phyloP scores from a whole-genome alignment of 2,797 vertebrate genomes.

The Aulostomus chinensis region DNA sequence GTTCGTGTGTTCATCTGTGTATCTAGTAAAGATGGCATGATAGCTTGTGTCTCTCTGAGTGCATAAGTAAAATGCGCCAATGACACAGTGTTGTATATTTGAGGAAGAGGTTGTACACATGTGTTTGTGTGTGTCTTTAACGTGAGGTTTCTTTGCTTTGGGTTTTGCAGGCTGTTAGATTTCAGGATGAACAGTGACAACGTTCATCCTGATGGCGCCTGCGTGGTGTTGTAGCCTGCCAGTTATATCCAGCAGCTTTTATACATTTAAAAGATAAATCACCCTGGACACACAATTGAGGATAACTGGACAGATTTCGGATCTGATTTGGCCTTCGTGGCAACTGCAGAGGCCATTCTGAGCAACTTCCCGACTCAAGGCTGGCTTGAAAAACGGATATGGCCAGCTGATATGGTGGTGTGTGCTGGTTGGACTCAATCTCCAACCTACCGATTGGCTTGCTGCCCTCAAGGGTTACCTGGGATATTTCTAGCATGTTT shows the following conservation, averaged over 20 bases:
- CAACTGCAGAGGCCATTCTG: neutral
- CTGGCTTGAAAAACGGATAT: too few relatives aligned
- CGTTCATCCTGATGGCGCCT: conserved; percentile 10
- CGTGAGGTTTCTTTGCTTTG: conserved; percentile 18
- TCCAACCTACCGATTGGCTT: too few relatives aligned
- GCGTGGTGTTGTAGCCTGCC: neutral
- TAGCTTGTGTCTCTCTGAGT: conserved; percentile 14
- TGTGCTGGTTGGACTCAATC: too few relatives aligned
- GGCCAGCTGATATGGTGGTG: too few relatives aligned
- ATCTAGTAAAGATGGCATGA: conserved; percentile 19
- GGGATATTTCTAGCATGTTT: too few relatives aligned
- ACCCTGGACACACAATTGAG: neutral
- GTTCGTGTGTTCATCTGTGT: conserved; percentile 39
- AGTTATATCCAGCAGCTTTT: conserved; percentile 9
- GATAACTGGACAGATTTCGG: too few relatives aligned
- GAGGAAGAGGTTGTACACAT: neutral
- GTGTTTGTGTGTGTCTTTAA: neutral
- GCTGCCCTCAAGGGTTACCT: too few relatives aligned
- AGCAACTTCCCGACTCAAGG: too few relatives aligned
- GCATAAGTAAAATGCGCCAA: neutral
- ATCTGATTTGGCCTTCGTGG: too few relatives aligned
- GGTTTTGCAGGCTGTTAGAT: conserved; percentile 43
- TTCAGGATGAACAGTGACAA: conserved; percentile 21
- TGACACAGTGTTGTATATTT: conserved; percentile 1
- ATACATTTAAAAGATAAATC: conserved; percentile 1